These are phyloP conservation scores for Acromyrmex heyeri DNA, from an alignment of 1,140 invertebrate genomes.

Conservation along the genomic window DNA sequence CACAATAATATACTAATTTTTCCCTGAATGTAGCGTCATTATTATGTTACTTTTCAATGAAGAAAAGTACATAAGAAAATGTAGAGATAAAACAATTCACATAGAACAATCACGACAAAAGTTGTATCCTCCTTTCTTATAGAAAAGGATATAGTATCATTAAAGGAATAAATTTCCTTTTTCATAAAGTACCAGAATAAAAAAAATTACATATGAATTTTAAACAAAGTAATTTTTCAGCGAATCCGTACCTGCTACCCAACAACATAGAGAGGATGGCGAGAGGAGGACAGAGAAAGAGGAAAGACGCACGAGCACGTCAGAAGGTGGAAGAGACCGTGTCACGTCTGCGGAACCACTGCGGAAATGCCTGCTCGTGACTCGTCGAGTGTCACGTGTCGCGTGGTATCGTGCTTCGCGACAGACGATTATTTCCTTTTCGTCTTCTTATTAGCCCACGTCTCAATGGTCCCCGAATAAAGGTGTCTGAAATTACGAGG, in stretches of 20 bases:
- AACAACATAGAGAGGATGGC: slow-evolving; percentile 51
- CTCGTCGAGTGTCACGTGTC: slow-evolving; percentile 78
- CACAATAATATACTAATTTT: no score
- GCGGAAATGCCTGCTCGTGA: slow-evolving; percentile 82
- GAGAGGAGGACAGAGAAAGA: slow-evolving; percentile 40
- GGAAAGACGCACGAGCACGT: slow-evolving; percentile 57
- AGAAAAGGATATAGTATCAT: no score
- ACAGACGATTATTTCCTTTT: slow-evolving; percentile 73
- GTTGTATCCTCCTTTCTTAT: no score
- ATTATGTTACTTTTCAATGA: no score
- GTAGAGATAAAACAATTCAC: no score
- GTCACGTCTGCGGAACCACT: slow-evolving; percentile 83
- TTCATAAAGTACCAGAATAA: background rate
- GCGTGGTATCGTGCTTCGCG: slow-evolving; percentile 72
- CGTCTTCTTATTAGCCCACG: slow-evolving; percentile 63
- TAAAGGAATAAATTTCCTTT: no score
- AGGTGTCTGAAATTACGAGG: slow-evolving; percentile 20
- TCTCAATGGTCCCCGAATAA: background rate
- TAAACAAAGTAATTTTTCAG: background rate
- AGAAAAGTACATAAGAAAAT: no score
- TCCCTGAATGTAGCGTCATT: no score
- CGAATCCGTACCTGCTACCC: slow-evolving; percentile 30
- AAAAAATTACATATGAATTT: background rate
- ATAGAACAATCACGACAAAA: no score
- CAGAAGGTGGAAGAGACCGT: slow-evolving; percentile 73